A percentile compares a stretch with the other conserved stretches of the same genome.
Evolutionary conservation across 2,888 invertebrate species (phyloP).

Genomic region (Muscina levida): DNA sequence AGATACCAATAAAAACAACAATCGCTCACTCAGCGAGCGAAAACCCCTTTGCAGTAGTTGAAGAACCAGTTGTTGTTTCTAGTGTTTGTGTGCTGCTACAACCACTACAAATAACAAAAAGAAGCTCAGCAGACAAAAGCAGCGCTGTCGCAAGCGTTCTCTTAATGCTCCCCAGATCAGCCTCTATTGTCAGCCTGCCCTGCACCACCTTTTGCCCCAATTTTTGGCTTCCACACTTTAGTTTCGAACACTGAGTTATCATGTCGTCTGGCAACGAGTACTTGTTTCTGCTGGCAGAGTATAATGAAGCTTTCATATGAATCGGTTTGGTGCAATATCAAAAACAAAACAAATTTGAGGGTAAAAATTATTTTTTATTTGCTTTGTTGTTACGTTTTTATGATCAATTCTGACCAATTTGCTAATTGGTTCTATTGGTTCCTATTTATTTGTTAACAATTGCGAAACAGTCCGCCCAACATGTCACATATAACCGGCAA

Average conservation of each 20-base stretch:
- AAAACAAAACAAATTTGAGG: too few relatives aligned
- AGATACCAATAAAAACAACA: not conserved
- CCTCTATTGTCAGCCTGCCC: slow-evolving; percentile 27
- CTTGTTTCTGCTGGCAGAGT: not conserved
- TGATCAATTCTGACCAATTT: too few relatives aligned
- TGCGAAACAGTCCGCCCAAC: too few relatives aligned
- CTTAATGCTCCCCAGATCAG: slow-evolving; percentile 42
- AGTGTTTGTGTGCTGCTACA: slow-evolving; percentile 6
- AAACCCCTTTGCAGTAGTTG: slow-evolving; percentile 41
- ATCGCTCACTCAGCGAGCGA: too few relatives aligned
- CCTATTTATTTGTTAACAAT: too few relatives aligned
- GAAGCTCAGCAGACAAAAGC: too few relatives aligned
- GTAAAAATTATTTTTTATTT: slow-evolving; percentile 1
- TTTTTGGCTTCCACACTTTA: not conserved
- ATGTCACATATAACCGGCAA: too few relatives aligned
- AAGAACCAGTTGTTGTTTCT: slow-evolving; percentile 52
- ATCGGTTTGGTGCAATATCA: not conserved
- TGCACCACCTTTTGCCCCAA: slow-evolving; percentile 1
- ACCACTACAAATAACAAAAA: too few relatives aligned
- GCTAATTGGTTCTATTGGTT: too few relatives aligned
- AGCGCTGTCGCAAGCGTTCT: slow-evolving; percentile 7
- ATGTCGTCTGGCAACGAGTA: not conserved
- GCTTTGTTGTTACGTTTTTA: not conserved
- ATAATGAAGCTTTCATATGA: not conserved
- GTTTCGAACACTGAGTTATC: slow-evolving; percentile 5